These are phyloP conservation scores for Neocrepidodera transversa DNA, from an alignment of 2,888 invertebrate genomes.

Conservation along the genomic window DNA sequence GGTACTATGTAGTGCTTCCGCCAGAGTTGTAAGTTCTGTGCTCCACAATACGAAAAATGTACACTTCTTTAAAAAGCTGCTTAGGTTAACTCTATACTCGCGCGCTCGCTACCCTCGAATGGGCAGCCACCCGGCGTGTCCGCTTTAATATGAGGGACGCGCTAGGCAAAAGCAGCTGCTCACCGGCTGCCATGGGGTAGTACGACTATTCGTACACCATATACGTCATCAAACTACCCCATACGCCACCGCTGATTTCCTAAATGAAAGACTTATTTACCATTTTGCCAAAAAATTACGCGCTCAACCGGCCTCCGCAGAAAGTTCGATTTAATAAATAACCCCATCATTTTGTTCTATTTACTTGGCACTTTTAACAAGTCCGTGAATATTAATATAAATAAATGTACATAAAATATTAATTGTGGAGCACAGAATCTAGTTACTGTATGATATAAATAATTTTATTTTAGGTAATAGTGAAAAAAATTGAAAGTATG, in stretches of 20 bases:
- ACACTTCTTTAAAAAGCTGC: conserved; percentile 36
- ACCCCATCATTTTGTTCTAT: too few species aligned
- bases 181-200: conserved; percentile 52
- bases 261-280: conserved; percentile 24
- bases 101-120: conserved; percentile 57
- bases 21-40: conserved; percentile 43
- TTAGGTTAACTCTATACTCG: conserved; percentile 42
- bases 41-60: conserved; percentile 35
- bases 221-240: conserved; percentile 49
- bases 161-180: conserved; percentile 42
- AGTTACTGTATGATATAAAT: too few species aligned
- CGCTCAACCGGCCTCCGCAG: neutral
- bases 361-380: neutral
- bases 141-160: conserved; percentile 56
- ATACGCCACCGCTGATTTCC: conserved; percentile 45
- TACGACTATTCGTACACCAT: conserved; percentile 39
- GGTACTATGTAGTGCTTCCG: conserved; percentile 55
- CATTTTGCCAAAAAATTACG: conserved; percentile 25
- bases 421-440: too few species aligned
- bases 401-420: too few species aligned
- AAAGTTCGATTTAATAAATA: too few species aligned
- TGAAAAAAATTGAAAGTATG: too few species aligned
- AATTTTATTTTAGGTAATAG: too few species aligned
- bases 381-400: too few species aligned
- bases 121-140: conserved; percentile 55